These are phyloP conservation scores for Benthosema pterotum DNA, from an alignment of 2,797 vertebrate genomes.

Conservation along the genomic window DNA sequence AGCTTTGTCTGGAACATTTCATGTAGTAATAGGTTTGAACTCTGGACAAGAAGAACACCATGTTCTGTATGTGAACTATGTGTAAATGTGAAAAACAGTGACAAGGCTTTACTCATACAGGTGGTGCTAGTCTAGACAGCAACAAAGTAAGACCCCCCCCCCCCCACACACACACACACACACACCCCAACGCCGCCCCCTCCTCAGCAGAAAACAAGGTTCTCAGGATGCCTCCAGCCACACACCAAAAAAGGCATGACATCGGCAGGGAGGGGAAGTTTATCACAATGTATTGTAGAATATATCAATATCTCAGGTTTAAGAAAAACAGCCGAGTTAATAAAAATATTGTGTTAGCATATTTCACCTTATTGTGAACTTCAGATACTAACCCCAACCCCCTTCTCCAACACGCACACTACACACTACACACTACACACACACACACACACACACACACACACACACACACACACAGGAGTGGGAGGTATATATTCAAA, in stretches of 20 bases:
- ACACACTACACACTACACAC: slow-evolving; percentile 15
- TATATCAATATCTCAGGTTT: slow-evolving; percentile 1
- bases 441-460: slow-evolving; percentile 1
- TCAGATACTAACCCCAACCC: slow-evolving; percentile 14
- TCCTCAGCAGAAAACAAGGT: too few relatives aligned
- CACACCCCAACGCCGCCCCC: too few relatives aligned
- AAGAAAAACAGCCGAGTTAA: slow-evolving; percentile 21
- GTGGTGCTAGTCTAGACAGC: slow-evolving; percentile 41
- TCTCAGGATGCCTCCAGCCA: too few relatives aligned
- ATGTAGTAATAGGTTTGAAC: slow-evolving; percentile 10
- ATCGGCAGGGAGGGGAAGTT: too few relatives aligned
- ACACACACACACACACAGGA: not conserved
- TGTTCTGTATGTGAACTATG: slow-evolving; percentile 36
- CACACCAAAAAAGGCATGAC: too few relatives aligned
- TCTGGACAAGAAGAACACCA: slow-evolving; percentile 44
- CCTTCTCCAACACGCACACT: slow-evolving; percentile 1
- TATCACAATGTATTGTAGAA: too few relatives aligned
- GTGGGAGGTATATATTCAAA: not conserved
- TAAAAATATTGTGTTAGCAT: slow-evolving; percentile 32
- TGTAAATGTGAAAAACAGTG: slow-evolving; percentile 35
- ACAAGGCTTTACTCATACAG: slow-evolving; percentile 39
- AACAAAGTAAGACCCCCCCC: slow-evolving; percentile 21
- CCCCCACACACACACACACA: too few relatives aligned
- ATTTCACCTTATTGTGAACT: slow-evolving; percentile 45
- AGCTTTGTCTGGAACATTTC: slow-evolving; percentile 24